Percentiles rank a stretch among this genome's conserved stretches.
phyloP scores from a whole-genome alignment of 1,140 invertebrate genomes.

The Drosophila murphyi region DNA sequence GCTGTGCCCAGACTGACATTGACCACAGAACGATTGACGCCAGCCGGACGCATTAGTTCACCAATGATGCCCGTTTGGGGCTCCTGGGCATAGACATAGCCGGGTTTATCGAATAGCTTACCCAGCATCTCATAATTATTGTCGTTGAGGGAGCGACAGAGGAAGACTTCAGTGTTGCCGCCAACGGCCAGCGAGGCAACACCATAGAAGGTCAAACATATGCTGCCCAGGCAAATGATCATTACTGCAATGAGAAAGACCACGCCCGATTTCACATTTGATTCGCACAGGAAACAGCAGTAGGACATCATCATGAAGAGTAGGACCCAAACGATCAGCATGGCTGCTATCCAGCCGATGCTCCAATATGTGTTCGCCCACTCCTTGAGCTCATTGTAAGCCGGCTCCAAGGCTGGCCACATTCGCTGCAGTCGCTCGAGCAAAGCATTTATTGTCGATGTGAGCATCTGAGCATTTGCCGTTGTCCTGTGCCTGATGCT shows the following conservation, averaged over 20 bases:
- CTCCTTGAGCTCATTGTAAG: conserved; percentile 67
- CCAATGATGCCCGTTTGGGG: conserved; percentile 86
- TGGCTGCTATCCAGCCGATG: conserved; percentile 70
- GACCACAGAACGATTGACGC: conserved; percentile 76
- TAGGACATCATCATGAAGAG: conserved; percentile 81
- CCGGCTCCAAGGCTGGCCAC: conserved; percentile 69
- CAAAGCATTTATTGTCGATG: conserved; percentile 73
- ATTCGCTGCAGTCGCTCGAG: conserved; percentile 66
- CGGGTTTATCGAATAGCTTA: conserved; percentile 87
- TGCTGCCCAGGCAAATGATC: conserved; percentile 81
- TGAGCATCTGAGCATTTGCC: conserved; percentile 77
- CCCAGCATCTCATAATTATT: conserved; percentile 86
- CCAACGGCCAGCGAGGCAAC: conserved; percentile 83
- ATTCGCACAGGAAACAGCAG: conserved; percentile 85
- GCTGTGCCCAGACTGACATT: conserved; percentile 76
- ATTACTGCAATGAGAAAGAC: conserved; percentile 85
- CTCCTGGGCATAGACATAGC: conserved; percentile 85
- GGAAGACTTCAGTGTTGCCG: conserved; percentile 86
- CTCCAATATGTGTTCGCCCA: conserved; percentile 77
- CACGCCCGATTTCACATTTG: conserved; percentile 85
- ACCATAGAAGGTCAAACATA: conserved; percentile 81
- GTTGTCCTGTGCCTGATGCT: conserved; percentile 77
- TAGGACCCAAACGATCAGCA: conserved; percentile 77
- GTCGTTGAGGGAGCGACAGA: conserved; percentile 87
- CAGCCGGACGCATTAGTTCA: conserved; percentile 84